Base-by-base conservation (phyloP, 2,888 invertebrate species). In the Caradrina clavipalpis region DNA sequence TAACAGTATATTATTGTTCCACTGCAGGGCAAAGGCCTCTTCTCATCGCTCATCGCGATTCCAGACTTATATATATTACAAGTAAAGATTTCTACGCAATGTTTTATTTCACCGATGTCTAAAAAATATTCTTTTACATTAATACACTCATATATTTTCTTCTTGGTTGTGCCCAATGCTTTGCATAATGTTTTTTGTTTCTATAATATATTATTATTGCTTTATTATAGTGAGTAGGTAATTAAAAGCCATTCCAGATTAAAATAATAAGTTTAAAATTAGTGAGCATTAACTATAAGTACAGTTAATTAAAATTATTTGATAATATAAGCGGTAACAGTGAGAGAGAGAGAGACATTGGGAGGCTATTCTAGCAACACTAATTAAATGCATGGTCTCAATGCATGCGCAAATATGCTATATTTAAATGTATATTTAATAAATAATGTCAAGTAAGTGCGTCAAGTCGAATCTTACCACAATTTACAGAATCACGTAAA, bases 201-300 rank as follows among this genome's bases (percentile, higher is more conserved):
- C 7, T 26, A 39, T 4, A 50, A 10, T 19, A 17, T 51, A 47
- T 2, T 47, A n/a, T 26, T 15, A 2, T 19, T 53, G 45, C 17
- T 45, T 45, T 1, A 15, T 45, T 17, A 17, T 49, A 26, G 13
- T 19, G 17, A n/a, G 19, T 35, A 45, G 1, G 2, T 39, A 17
- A 6, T 13, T 11, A 31, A 45, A 51, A 49, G 39, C 73, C 75
- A 76, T 76, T 80, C 58, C 80, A 55, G 21, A 54, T 51, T 50
- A 19, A 54, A 21, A 72, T 31, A 50, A 39, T 58, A 49, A 22
- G 7, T 31, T 35, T 17, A 59, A 31, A 51, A 56, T 62, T 31
- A 70, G 15, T 45, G 42, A 15, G 1, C 11, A 11, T 77, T n/a
- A 61, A 19, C 15, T 61, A 21, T 61, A 62, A 49, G 68, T 67